Conservation (phyloP, 2,113 vertebrate species). For the Lagopus leucura region DNA sequence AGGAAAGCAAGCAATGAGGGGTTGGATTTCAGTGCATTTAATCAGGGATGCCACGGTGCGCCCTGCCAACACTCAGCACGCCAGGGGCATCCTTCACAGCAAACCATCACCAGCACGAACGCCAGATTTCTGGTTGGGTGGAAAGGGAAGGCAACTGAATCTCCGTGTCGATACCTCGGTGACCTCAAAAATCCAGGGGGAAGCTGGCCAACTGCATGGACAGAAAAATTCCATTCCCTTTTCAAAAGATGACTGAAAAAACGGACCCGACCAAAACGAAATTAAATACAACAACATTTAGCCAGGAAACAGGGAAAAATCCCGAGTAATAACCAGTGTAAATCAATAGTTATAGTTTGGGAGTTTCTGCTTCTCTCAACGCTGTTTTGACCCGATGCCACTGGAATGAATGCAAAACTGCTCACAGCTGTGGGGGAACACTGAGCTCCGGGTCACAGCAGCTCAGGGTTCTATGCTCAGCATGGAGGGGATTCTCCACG, state of each 20-base stretch:
- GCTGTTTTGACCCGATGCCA: not conserved
- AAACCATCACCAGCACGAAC: not conserved
- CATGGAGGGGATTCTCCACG: not conserved
- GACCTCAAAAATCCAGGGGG: conserved; percentile 31
- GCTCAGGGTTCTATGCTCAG: not conserved
- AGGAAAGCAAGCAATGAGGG: not conserved
- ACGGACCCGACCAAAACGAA: not conserved
- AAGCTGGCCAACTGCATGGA: not conserved
- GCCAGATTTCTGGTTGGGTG: not conserved
- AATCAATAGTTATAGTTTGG: not conserved
- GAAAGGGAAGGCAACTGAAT: not conserved
- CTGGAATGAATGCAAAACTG: not conserved
- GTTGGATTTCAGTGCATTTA: not conserved
- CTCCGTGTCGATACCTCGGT: not conserved
- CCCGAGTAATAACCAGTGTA: not conserved
- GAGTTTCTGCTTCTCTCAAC: not conserved
- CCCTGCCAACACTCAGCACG: not conserved
- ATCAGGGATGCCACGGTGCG: not conserved
- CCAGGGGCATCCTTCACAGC: not conserved
- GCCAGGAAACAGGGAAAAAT: not conserved
- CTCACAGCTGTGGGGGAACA: not conserved
- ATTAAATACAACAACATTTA: not conserved
- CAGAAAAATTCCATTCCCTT: not conserved
- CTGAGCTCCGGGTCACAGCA: not conserved
- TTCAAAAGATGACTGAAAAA: not conserved